phyloP scores from a whole-genome alignment of 1,140 invertebrate species.

The Penaeus indicus region DNA sequence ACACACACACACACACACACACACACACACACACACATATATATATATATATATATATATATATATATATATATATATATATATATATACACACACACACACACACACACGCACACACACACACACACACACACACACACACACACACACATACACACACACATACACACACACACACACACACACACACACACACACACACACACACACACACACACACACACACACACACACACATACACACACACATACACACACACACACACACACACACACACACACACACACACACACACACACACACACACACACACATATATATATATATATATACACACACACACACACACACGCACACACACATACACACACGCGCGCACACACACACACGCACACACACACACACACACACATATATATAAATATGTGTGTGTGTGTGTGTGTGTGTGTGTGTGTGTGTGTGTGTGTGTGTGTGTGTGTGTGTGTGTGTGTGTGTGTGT shows the following conservation, averaged over 20 bases:
- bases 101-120: background rate
- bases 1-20: no score
- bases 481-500: background rate
- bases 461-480: background rate
- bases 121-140: background rate
- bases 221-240: background rate
- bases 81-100: background rate
- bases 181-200: background rate
- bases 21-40: no score
- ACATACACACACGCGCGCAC: background rate
- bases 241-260: background rate
- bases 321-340: background rate
- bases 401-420: background rate
- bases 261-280: background rate
- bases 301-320: background rate
- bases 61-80: background rate
- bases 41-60: no score
- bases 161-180: background rate
- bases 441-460: background rate
- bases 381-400: background rate
- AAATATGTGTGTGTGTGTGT: background rate
- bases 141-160: background rate
- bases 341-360: background rate
- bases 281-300: background rate
- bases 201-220: background rate